These are phyloP conservation scores for Linepithema humile DNA, from an alignment of 1,140 invertebrate species.

Conservation along the genomic window DNA sequence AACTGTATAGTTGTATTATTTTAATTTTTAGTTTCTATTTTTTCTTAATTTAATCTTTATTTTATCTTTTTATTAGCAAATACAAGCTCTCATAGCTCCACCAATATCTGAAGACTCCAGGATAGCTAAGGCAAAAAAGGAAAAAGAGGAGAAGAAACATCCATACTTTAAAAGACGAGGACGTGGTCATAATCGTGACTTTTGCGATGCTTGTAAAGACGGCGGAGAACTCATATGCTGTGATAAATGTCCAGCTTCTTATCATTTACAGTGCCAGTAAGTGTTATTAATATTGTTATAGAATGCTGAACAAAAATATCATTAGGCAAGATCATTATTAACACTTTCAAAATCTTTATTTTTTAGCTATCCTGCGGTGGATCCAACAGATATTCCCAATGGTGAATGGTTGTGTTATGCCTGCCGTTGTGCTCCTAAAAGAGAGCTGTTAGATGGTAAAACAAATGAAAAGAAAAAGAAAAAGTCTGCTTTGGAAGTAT, in stretches of 20 bases:
- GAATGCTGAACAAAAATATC: too few species aligned
- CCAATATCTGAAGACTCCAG: slow-evolving; percentile 90
- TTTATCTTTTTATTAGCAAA: slow-evolving; percentile 88
- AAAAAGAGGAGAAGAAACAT: slow-evolving; percentile 88
- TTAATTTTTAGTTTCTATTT: too few species aligned
- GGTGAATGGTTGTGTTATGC: slow-evolving; percentile 96
- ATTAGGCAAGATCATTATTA: too few species aligned
- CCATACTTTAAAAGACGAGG: slow-evolving; percentile 94
- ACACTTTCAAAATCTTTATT: not conserved
- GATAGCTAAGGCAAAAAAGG: slow-evolving; percentile 85
- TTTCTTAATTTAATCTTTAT: too few species aligned
- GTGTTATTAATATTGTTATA: slow-evolving; percentile 74
- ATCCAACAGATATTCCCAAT: slow-evolving; percentile 94
- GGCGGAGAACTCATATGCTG: slow-evolving; percentile 97
- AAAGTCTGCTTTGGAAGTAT: slow-evolving; percentile 88
- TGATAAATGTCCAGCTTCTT: slow-evolving; percentile 96
- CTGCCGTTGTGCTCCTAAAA: slow-evolving; percentile 85
- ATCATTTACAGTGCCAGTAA: slow-evolving; percentile 97
- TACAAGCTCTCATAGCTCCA: too few species aligned
- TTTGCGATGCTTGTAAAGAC: slow-evolving; percentile 96
- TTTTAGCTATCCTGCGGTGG: slow-evolving; percentile 93
- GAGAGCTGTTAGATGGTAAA: slow-evolving; percentile 70
- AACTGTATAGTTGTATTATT: too few species aligned
- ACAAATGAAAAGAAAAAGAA: slow-evolving; percentile 77
- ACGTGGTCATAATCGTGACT: slow-evolving; percentile 95